Percentiles rank a stretch among this genome's conserved stretches.
These are phyloP conservation scores for Falco columbarius DNA, from an alignment of 2,797 vertebrate genomes.

Conservation along the genomic window DNA sequence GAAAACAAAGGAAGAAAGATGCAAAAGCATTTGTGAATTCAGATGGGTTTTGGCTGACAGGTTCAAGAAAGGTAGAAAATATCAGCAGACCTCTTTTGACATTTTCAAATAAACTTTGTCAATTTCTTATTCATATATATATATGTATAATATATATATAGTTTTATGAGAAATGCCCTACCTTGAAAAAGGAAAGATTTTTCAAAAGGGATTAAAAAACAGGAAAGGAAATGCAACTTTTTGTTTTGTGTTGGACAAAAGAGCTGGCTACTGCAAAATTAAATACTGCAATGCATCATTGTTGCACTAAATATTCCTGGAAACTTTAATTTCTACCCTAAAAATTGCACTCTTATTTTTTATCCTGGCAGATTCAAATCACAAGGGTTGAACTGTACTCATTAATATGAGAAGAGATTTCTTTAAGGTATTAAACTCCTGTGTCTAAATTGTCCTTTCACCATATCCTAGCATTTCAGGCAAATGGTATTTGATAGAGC, in stretches of 20 bases:
- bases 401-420: background rate
- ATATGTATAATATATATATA: too few species aligned
- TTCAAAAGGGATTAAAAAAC: background rate
- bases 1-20: background rate
- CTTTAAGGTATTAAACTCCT: background rate
- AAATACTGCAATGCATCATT: background rate
- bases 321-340: background rate
- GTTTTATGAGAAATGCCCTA: background rate
- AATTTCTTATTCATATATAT: background rate
- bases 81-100: background rate
- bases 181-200: background rate
- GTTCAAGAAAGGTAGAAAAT: background rate
- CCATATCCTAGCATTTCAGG: background rate
- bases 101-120: background rate
- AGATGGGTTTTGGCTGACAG: background rate
- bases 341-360: background rate
- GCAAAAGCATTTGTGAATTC: background rate
- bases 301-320: background rate
- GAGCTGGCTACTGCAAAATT: background rate
- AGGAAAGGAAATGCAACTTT: background rate
- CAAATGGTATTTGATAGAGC: background rate
- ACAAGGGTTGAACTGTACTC: background rate
- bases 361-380: background rate
- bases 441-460: background rate
- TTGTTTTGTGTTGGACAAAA: background rate